Evolutionary conservation across 2,888 invertebrate species (phyloP), one percentile per base, ranked within the genome.

Genomic region (Rhopalosiphum nymphaeae): DNA sequence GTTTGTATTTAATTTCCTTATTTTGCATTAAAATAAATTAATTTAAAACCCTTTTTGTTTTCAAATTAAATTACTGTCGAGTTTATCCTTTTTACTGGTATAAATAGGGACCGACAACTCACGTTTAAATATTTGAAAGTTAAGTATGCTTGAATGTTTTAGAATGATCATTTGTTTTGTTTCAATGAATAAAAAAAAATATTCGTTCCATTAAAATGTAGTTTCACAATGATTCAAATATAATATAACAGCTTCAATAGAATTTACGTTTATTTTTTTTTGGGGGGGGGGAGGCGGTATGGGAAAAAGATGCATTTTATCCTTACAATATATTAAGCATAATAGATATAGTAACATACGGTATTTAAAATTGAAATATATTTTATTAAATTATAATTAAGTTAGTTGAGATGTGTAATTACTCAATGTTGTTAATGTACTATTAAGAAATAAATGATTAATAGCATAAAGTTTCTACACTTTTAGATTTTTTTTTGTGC

Each of bases 1-100:
- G n/a, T 56, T 78, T 78, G 89, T 89, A n/a, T 89, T 89, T 44
- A 44, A 89, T 61, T 89, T 89, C 44, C 89, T 89, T 44, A n/a
- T 61, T 89, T 57, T 61, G 29, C 44, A 89, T 44, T 44, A 89
- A 89, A 89, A 61, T 42, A 26, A 89, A 89, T 89, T 89, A 89
- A 89, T 44, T 61, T 29, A 21, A 61, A 89, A 57, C 57, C 57
- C 57, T 44, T 61, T 61, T 89, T 56, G 89, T 61, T 89, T 61
- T 89, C 25, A 44, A 89, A 89, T 89, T 61, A 36, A 42, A 89
- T 89, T 61, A 89, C 36, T 56, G 89, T 89, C 56, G 53, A 53
- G 36, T 56, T 53, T 53, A 36, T 53, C 89, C 49, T 89, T 89
- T 87, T 57, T 42, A 56, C 46, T n/a, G 29, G 36, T 56, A 53